A percentile compares a stretch with the other conserved stretches of the same genome.
Conservation (phyloP, 2,888 invertebrate genomes). For the Dastarcus helophoroides region DNA sequence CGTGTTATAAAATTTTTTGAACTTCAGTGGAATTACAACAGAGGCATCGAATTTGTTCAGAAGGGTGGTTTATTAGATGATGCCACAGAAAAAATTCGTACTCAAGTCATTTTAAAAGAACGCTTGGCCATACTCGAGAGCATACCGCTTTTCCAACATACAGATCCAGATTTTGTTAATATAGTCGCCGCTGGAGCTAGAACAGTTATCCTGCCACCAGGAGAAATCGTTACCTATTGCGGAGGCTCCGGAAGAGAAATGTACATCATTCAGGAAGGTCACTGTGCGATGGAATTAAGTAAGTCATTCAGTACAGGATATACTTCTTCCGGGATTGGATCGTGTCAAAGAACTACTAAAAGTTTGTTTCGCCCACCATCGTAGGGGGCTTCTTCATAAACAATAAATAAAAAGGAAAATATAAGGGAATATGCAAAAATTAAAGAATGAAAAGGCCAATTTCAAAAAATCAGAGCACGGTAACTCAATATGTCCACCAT, state of each 20-base stretch:
- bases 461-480: too few relatives aligned
- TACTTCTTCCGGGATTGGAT: too few relatives aligned
- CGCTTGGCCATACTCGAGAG: conserved; percentile 34
- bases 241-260: conserved; percentile 43
- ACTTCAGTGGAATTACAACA: conserved; percentile 44
- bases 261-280: conserved; percentile 43
- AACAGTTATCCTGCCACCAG: conserved; percentile 31
- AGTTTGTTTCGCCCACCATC: too few relatives aligned
- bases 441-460: too few relatives aligned
- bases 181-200: conserved; percentile 31
- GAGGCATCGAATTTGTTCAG: conserved; percentile 26
- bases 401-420: too few relatives aligned
- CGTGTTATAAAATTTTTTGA: conserved; percentile 43
- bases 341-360: too few relatives aligned
- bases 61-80: conserved; percentile 7
- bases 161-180: conserved; percentile 23
- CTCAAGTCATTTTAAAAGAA: conserved; percentile 29
- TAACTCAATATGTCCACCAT: too few relatives aligned
- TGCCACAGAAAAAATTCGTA: conserved; percentile 9
- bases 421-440: too few relatives aligned
- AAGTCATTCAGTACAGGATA: too few relatives aligned
- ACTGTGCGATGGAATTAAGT: conserved; percentile 30
- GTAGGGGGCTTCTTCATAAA: too few relatives aligned
- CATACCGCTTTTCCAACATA: conserved; percentile 39
- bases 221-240: conserved; percentile 43